Base-by-base conservation (phyloP, 2,888 invertebrate species). In the Fissipunctia ypsillon region DNA sequence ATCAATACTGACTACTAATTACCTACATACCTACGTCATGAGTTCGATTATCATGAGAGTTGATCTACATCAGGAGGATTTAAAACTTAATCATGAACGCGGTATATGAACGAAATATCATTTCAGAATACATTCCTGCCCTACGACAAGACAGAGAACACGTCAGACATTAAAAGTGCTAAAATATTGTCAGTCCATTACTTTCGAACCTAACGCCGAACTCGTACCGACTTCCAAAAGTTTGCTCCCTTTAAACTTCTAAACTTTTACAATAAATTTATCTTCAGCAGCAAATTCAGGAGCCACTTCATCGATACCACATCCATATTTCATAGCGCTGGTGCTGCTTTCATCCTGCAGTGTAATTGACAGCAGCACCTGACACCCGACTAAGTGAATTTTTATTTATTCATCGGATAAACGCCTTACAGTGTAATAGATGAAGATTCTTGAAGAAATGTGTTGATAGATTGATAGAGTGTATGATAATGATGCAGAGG, bases 351-450 rank as follows among this genome's bases (percentile, higher is more conserved):
- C 73, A 74, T 75, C 81, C 72, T 59, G 41, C 50, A 41, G 67
- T 79, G 85, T 86, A 86, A 87, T 87, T 87, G 90, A 86, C 87
- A 81, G 77, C 57, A 50, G 38, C 87, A 89, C 83, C 88, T 86
- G 89, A 85, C 82, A 78, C 81, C 73, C 68, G 52, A 63, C 84
- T 88, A 89, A 89, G 87, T 87, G 88, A 85, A 84, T 84, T 84
- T 84, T 87, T 84, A 89, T 86, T 87, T 83, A 88, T 88, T 85
- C 86, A 87, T 80, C 63, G 35, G 45, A 60, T 80, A 67, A 81
- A 79, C 81, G 60, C 80, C 68, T 75, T 65, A 69, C 50, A 74
- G 76, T 75, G 25, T 83, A 76, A 85, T 76, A 75, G 66, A 80
- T 82, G 78, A 80, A 78, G 64, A 59, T 54, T 75, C 74, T 83